Evolutionary conservation across 2,113 vertebrate species (phyloP), one percentile per base, ranked within the genome.

Genomic region (Monarcha castaneiventris): DNA sequence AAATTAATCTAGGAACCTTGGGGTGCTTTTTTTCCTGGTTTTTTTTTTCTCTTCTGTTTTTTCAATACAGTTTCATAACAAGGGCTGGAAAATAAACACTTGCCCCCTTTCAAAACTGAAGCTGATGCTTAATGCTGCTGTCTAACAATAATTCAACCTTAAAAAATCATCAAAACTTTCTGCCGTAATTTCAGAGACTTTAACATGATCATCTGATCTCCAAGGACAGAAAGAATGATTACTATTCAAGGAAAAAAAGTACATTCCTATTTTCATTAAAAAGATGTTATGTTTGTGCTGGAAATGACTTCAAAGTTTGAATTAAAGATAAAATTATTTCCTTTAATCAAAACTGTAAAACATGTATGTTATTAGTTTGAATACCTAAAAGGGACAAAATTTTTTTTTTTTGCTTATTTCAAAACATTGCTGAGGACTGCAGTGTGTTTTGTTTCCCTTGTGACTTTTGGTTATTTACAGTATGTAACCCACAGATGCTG

Each of bases 261-360:
- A 44, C 56, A 71, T 15, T 87, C 67, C 16, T 85, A 41, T 94
- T 97, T 97, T 95, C 95, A 95, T 97, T 97, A 89, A 92, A 75
- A 94, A 91, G 21, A 46, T 89, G 41, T 69, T 91, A 19, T 84
- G 33, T 79, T 82, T 94, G 72, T 95, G 64, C 67, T 84, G 76
- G 43, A 96, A 94, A 91, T 89, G 84, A 66, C 39, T 77, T 81
- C 44, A 39, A 19, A 73, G 6, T 81, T 89, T 66, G 17, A 66
- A 66, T 96, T 96, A 91, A 96, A 91, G 81, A 96, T 94, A 49
- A 95, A 91, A 97, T 84, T 84, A 82, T 15, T 44, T 93, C 61
- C 16, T 76, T 83, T 93, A 96, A 83, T 58, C 49, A 26, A 84
- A 93, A 73, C 62, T 89, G 44, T 75, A 30, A 66, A 83, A 73